A percentile compares a stretch with the other conserved stretches of the same genome.
phyloP scores from a whole-genome alignment of 1,140 invertebrate species.

The Macrocentrus cingulum region DNA sequence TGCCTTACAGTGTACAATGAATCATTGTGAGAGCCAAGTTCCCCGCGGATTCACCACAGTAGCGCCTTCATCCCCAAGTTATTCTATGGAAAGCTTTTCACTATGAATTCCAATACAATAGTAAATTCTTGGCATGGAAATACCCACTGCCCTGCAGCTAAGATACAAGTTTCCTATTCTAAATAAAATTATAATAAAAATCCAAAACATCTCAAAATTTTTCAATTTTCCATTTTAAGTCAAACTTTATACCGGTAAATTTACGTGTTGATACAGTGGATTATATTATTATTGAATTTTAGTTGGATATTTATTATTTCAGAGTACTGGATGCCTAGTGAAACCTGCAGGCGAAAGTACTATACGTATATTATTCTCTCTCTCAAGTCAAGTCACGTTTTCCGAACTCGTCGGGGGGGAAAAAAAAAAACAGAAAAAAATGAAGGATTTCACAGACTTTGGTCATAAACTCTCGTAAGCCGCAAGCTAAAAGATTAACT shows the following conservation, averaged over 20 bases:
- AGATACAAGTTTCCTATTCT: too few species aligned
- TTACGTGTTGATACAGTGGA: constrained; percentile 1
- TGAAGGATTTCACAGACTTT: constrained; percentile 13
- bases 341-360: background rate
- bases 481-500: constrained; percentile 7
- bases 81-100: constrained; percentile 19
- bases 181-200: too few species aligned
- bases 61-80: background rate
- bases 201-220: too few species aligned
- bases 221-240: too few species aligned
- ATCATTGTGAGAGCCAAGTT: constrained; percentile 17
- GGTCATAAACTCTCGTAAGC: constrained; percentile 16
- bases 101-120: constrained; percentile 5
- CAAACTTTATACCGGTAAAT: too few species aligned
- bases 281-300: constrained; percentile 5
- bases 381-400: constrained; percentile 16
- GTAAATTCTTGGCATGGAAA: background rate
- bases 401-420: background rate
- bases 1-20: constrained; percentile 18
- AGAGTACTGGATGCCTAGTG: background rate
- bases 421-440: constrained; percentile 11
- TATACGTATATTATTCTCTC: too few species aligned
- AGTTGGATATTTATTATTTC: constrained; percentile 23
- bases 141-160: too few species aligned
- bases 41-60: background rate